phyloP scores from a whole-genome alignment of 2,888 invertebrate genomes.

The Phytoseiulus persimilis region DNA sequence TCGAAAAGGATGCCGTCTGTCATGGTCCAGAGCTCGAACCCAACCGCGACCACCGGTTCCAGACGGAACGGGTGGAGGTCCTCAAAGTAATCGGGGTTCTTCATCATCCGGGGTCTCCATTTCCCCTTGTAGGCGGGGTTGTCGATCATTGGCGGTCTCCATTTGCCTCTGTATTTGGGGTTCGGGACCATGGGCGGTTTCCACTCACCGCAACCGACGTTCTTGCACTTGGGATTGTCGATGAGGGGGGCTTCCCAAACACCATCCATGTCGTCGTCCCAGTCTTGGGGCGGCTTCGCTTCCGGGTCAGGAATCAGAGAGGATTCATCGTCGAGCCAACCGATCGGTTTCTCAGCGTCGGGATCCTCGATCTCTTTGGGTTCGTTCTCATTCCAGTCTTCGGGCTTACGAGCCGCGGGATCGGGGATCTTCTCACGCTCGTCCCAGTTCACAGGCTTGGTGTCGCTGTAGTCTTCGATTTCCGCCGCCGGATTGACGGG shows the following conservation, averaged over 20 bases:
- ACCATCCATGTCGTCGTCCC: conserved; percentile 87
- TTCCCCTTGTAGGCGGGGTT: conserved; percentile 56
- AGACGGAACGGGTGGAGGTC: conserved; percentile 78
- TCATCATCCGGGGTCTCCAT: conserved; percentile 62
- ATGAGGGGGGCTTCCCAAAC: conserved; percentile 93
- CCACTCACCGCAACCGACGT: conserved; percentile 86
- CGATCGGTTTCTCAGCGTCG: conserved; percentile 71
- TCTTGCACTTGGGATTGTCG: conserved; percentile 75
- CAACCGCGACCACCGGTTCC: conserved; percentile 81
- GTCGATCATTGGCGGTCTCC: conserved; percentile 63
- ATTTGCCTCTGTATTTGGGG: conserved; percentile 88
- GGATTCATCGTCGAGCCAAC: conserved; percentile 86
- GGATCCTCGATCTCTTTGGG: conserved; percentile 81
- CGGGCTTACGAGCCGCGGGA: conserved; percentile 43
- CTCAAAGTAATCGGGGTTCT: conserved; percentile 85
- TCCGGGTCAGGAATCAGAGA: conserved; percentile 72
- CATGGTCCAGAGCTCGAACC: conserved; percentile 98
- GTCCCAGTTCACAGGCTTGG: conserved; percentile 86
- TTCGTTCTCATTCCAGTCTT: conserved; percentile 71
- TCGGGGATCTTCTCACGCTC: conserved; percentile 65
- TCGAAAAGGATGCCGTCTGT: conserved; percentile 87
- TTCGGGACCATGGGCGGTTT: conserved; percentile 72
- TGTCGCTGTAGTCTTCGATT: conserved; percentile 78
- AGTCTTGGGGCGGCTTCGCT: conserved; percentile 84
- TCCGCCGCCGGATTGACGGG: conserved; percentile 88